Conservation (phyloP, 30 jellyfish, hydroid and myxozoan species). For the Clytia hemisphaerica region DNA sequence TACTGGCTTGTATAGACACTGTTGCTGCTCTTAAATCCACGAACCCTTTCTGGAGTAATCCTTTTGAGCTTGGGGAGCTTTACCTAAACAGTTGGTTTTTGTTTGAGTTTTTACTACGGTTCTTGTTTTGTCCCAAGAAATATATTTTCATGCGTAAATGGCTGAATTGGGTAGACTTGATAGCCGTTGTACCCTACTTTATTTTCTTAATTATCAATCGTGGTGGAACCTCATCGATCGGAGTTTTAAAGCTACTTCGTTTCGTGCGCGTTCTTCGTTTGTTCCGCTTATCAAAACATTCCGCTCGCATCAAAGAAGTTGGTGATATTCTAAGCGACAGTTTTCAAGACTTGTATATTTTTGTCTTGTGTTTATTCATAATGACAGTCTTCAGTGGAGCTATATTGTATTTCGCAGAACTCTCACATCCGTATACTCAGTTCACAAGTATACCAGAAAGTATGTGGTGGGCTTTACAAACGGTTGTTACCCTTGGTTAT, state of each 20-base stretch:
- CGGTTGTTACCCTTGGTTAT: constrained; percentile 77
- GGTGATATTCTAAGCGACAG: constrained; percentile 55
- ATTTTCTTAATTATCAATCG: constrained; percentile 17
- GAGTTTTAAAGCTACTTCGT: constrained; percentile 44
- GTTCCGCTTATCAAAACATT: constrained; percentile 58
- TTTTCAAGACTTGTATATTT: constrained; percentile 53
- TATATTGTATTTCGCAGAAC: constrained; percentile 56
- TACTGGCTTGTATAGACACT: constrained; percentile 65
- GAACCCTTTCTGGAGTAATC: background rate
- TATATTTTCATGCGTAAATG: constrained; percentile 26
- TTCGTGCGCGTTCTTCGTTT: constrained; percentile 62
- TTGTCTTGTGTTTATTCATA: constrained; percentile 56
- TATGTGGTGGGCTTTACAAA: constrained; percentile 93
- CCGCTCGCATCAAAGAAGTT: constrained; percentile 55
- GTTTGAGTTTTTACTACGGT: constrained; percentile 46
- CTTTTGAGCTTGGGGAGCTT: background rate
- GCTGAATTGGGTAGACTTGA: constrained; percentile 45
- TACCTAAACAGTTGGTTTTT: constrained; percentile 43
- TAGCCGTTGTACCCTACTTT: constrained; percentile 79
- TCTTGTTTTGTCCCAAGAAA: constrained; percentile 51
- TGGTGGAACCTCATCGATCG: constrained; percentile 22
- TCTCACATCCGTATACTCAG: constrained; percentile 13
- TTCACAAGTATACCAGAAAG: constrained; percentile 84
- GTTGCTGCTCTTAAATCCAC: constrained; percentile 22
- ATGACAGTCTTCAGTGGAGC: constrained; percentile 73